Evolutionary conservation across 2,888 invertebrate genomes (phyloP).

Genomic region (Molanna angustata): DNA sequence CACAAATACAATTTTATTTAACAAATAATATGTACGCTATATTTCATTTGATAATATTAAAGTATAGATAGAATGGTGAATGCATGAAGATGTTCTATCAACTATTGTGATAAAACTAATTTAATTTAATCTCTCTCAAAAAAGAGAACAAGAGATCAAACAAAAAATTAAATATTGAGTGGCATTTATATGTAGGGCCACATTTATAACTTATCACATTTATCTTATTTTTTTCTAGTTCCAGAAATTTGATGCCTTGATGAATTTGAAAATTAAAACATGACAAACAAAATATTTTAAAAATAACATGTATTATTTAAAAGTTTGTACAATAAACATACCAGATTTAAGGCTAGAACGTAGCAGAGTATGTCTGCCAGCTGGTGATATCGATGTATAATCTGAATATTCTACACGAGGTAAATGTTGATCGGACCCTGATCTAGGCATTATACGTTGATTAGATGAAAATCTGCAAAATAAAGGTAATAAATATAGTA

Average conservation of each 20-base stretch:
- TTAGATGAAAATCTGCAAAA: constrained; percentile 28
- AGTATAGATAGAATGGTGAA: too few relatives aligned
- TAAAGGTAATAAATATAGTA: background rate
- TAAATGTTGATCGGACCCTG: constrained; percentile 89
- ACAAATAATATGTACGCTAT: background rate
- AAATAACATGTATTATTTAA: background rate
- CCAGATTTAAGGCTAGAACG: constrained; percentile 78
- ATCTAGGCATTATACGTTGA: constrained; percentile 62
- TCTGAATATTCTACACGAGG: constrained; percentile 85
- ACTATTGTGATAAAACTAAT: too few relatives aligned
- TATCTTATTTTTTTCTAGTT: too few relatives aligned
- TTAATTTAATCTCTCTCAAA: too few relatives aligned
- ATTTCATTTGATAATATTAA: too few relatives aligned
- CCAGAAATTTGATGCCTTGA: too few relatives aligned
- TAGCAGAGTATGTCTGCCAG: constrained; percentile 74
- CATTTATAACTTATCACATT: too few relatives aligned
- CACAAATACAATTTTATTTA: background rate
- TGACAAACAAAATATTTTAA: background rate
- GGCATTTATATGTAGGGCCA: too few relatives aligned
- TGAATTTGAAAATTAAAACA: too few relatives aligned
- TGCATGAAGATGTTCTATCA: too few relatives aligned
- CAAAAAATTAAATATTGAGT: too few relatives aligned
- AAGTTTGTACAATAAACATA: constrained; percentile 9
- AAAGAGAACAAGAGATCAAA: too few relatives aligned
- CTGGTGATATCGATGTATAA: constrained; percentile 65